Percentiles rank a stretch among this genome's conserved stretches.
Conservation (phyloP, 2,797 vertebrate genomes). For the Halcyon leucocephala region DNA sequence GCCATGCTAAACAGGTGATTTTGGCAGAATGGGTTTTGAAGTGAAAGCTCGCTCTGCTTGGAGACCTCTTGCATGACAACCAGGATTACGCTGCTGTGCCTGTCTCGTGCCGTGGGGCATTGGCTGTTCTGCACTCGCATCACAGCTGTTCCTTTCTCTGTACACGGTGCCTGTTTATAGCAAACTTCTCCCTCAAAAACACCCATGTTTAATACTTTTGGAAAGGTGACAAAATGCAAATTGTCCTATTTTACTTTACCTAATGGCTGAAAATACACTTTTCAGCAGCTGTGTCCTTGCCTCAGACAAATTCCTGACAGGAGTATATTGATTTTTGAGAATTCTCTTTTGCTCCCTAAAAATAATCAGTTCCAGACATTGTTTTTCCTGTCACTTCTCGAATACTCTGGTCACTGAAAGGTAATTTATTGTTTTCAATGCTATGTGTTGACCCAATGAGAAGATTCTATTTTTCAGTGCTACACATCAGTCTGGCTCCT, state of each 20-base stretch:
- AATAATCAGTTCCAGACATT: background rate
- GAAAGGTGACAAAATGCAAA: fast-evolving
- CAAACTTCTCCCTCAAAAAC: background rate
- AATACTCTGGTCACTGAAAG: background rate
- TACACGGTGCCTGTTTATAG: background rate
- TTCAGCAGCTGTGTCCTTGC: background rate
- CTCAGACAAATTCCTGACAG: background rate
- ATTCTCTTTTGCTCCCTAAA: background rate
- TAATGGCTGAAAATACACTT: fast-evolving
- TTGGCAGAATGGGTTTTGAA: background rate
- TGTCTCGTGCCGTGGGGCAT: fast-evolving
- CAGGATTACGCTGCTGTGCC: fast-evolving
- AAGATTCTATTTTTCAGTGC: background rate
- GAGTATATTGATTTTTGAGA: background rate
- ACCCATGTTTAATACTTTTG: background rate
- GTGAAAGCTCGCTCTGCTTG: background rate
- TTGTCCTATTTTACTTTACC: background rate
- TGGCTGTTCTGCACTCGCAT: fast-evolving
- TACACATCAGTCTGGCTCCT: fast-evolving
- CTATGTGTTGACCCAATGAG: fast-evolving
- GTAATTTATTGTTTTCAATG: background rate
- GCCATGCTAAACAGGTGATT: background rate
- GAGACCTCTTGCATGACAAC: background rate
- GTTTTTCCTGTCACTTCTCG: background rate
- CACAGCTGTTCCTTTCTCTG: background rate